Base-by-base conservation (phyloP, 2,797 vertebrate species). In the Neopelma chrysocephalum region DNA sequence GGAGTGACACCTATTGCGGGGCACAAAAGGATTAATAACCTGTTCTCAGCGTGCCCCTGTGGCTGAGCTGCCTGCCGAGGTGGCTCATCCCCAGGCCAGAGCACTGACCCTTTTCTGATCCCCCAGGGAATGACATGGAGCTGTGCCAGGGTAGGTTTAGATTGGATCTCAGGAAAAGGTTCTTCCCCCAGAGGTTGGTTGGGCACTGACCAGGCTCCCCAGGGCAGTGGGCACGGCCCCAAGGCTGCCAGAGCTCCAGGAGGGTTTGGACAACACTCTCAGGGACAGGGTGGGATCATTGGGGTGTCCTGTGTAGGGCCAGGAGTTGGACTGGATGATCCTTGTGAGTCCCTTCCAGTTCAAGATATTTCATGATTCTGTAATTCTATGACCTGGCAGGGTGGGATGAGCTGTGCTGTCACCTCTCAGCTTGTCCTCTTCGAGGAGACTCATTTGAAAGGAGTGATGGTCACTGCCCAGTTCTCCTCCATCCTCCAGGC, bases 201-300 rank as follows among this genome's bases (percentile, higher is more conserved):
- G 75, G 85, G 85, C 43, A 58, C 38, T 65, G 43, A 23, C 15
- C 66, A 78, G 42, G 75, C 58, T 72, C 32, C 43, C 36, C 66
- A 60, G 53, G 45, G 60, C 56, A 51, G 50, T 34, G 53, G 53
- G 0, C 4, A 45, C n/a, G 0, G 4, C 3, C 43, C 68, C 3
- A 0, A 51, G 22, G 51, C 58, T 80, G 51, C 36, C 85, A 73
- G 61, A 88, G 34, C 61, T 88, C 14, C 45, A 26, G 86, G 38
- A 45, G 11, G 0, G 2, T 23, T 61, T 77, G 72, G 62, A 12
- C 9, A 58, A 0, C 1, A 0, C 23, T 60, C 2, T 27, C 18
- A 64, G 15, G 50, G 5, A 3, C 51, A 58, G 20, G 19, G 1
- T 29, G 77, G 60, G 77, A 15, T 18, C 45, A 1, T 9, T 64